These are phyloP conservation scores for Silurus glanis DNA, from an alignment of 2,113 vertebrate genomes.

Conservation along the genomic window DNA sequence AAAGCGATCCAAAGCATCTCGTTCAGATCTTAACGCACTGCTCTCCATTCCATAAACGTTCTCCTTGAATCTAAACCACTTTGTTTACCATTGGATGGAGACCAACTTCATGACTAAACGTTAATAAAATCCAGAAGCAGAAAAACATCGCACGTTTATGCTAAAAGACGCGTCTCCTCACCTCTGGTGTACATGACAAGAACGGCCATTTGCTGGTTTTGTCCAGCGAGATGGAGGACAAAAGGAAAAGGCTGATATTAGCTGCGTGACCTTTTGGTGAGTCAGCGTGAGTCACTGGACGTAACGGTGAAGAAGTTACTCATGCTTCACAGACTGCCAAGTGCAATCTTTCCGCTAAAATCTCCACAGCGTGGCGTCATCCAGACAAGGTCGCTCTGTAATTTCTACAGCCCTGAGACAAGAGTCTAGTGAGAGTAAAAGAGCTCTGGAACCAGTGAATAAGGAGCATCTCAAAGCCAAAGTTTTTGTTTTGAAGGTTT, in stretches of 20 bases:
- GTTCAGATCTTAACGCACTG: too few relatives aligned
- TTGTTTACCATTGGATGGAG: too few relatives aligned
- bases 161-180: background rate
- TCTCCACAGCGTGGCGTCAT: constrained; percentile 12
- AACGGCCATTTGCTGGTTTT: background rate
- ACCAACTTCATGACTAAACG: background rate
- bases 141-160: background rate
- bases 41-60: too few relatives aligned
- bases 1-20: too few relatives aligned
- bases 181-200: background rate
- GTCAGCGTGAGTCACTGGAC: constrained; percentile 26
- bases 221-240: background rate
- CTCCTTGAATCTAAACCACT: too few relatives aligned
- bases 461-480: background rate
- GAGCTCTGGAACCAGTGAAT: background rate
- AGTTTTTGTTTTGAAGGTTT: background rate
- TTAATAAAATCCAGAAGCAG: background rate
- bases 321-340: constrained; percentile 19
- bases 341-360: constrained; percentile 22
- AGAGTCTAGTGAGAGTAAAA: background rate
- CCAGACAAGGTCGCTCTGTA: background rate
- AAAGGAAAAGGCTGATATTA: background rate
- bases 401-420: background rate
- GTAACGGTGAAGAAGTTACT: constrained; percentile 3
- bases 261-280: constrained; percentile 24